Base-by-base conservation (phyloP, 2,113 vertebrate genomes). In the Ophthalmolycus amberensis region DNA sequence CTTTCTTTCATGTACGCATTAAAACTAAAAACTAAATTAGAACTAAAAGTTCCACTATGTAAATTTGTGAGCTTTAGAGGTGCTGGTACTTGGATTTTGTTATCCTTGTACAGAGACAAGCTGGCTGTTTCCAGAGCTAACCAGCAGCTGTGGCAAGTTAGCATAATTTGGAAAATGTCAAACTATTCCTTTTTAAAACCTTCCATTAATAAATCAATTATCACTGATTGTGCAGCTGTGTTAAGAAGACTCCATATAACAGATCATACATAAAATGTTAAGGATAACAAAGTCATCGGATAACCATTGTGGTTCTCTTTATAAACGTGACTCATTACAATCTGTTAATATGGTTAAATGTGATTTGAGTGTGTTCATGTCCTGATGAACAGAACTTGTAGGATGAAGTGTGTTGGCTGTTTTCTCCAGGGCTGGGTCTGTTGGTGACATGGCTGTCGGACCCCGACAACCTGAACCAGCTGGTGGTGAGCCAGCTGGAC, bases 401-500 rank as follows among this genome's bases (percentile, higher is more conserved):
- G 18, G 9, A 63, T 69, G 20, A 40, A 29, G 15, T 15, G 18
- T 71, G 20, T 5, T 46, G 59, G 22, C 44, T 78, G 58, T 90
- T 63, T 58, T 48, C 74, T 56, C 25, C 73, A 95, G 94, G 84
- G 22, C 52, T 95, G 70, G 89, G 89, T 52, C 79, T 70, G 20
- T n/a, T 95, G 79, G 95, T 96, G 66, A 85, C 63, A n/a, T 94
- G 91, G 93, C 91, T 96, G 6, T 95, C 92, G 6, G 90, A 95
- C 74, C 94, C 95, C 0, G 93, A 96, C 93, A 95, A 93, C 79
- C 87, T 96, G 68, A 96, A 96, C 91, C 93, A 94, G 84, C 83
- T 95, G 88, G 88, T 95, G 75, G 91, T 95, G 76, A 90, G 79
- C 84, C 92, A 93, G 71, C 83, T 96, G 4, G 94, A 93, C 80